These are phyloP conservation scores for Argya squamiceps DNA, from an alignment of 2,797 vertebrate species.

Conservation along the genomic window DNA sequence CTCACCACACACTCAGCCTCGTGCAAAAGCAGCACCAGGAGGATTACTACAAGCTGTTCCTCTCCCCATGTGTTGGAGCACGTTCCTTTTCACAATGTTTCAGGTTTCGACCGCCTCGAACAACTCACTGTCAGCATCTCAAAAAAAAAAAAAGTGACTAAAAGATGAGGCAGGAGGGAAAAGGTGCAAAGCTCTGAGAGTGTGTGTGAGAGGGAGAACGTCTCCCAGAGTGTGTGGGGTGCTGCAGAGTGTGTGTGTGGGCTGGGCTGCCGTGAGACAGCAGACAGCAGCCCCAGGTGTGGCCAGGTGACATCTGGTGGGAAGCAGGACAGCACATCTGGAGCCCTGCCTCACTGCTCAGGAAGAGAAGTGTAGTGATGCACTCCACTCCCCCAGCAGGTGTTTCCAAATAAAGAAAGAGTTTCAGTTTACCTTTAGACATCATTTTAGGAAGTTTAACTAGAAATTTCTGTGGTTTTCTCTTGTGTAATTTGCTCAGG, in stretches of 20 bases:
- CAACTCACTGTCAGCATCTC: background rate
- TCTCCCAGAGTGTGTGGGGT: background rate
- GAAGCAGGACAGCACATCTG: background rate
- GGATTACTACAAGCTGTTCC: background rate
- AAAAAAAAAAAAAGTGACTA: background rate
- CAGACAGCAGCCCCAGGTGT: background rate
- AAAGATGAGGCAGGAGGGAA: background rate
- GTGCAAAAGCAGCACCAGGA: background rate
- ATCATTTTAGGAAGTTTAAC: too few relatives aligned
- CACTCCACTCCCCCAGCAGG: too few relatives aligned
- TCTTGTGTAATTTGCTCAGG: too few relatives aligned
- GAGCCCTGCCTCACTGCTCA: rapidly evolving
- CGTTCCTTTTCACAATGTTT: background rate
- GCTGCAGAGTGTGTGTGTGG: background rate
- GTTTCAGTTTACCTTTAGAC: too few relatives aligned
- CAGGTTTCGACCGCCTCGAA: background rate
- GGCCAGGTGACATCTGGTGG: background rate
- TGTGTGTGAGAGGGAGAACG: background rate
- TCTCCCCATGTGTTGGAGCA: background rate
- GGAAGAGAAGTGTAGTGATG: background rate
- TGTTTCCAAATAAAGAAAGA: too few relatives aligned
- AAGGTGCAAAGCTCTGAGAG: background rate
- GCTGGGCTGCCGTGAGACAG: background rate
- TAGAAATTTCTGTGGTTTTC: too few relatives aligned
- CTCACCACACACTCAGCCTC: background rate